phyloP scores from a whole-genome alignment of 2,797 vertebrate genomes.

The Enteromius treurensis region DNA sequence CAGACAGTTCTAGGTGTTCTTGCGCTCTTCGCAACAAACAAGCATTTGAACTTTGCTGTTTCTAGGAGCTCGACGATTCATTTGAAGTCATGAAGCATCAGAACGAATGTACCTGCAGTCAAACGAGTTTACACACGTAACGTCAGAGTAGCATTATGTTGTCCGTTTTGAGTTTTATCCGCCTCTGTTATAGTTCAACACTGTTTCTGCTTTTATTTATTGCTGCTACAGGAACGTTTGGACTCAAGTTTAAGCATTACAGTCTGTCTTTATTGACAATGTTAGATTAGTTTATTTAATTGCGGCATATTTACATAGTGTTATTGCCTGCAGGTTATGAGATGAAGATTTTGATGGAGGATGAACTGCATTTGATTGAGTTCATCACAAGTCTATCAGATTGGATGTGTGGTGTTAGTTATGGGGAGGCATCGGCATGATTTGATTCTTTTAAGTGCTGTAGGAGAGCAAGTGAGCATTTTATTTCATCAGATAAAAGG shows the following conservation, averaged over 20 bases:
- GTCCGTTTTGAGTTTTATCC: neutral
- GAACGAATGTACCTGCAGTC: conserved; percentile 22
- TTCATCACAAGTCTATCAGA: neutral
- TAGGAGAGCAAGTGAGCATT: neutral
- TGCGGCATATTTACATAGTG: neutral
- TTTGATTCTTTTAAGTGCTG: neutral
- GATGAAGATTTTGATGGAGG: neutral
- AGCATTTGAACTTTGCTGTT: neutral
- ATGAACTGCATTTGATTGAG: neutral
- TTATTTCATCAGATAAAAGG: neutral
- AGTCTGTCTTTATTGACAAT: conserved; percentile 1
- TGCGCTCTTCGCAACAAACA: neutral
- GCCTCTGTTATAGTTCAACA: neutral
- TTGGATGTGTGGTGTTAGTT: neutral
- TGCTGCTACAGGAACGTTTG: conserved; percentile 16
- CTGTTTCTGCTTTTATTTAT: conserved; percentile 28
- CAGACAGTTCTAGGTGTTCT: neutral
- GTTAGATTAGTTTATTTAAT: conserved; percentile 19
- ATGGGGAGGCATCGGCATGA: neutral
- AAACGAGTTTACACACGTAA: conserved; percentile 10
- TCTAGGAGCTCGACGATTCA: neutral
- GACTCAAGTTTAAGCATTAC: conserved; percentile 4
- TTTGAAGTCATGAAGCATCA: neutral
- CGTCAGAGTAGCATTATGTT: neutral
- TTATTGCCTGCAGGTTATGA: neutral